Evolutionary conservation across 1,140 invertebrate genomes (phyloP), one percentile per base, ranked within the genome.

Genomic region (Chlorops oryzae): DNA sequence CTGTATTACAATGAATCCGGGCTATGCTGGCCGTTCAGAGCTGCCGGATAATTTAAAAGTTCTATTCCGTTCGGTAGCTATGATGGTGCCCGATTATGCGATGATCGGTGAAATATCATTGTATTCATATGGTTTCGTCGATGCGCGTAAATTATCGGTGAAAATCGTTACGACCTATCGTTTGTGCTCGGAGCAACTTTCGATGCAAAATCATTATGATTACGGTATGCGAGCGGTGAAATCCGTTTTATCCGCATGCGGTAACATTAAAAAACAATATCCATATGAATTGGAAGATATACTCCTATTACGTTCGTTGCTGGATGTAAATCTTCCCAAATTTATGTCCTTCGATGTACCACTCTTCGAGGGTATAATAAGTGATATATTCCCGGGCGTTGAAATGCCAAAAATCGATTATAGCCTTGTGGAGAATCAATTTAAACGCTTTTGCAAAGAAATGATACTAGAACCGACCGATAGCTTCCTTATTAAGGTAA

Each of bases 21-120:
- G 90, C 34, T 95, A 95, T 63, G 90, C 89, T 4, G 91, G 78
- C 1, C 59, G 70, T 1, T 67, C 64, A 1, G 68, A 73, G 61
- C 65, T 95, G 28, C 92, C 92, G 0, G 91, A 95, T 61, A 96
- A 95, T 70, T 72, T 94, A 6, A 94, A 94, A 68, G 87, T 90
- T 0, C 73, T 96, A 3, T 96, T 96, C 68, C 81, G 92, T 27
- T 90, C 90, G 2, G 90, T 96, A 5, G 88, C 92, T 1, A 96
- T 96, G 92, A 94, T 95, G 90, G 90, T 94, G 12, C 92, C 92
- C 0, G 89, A 96, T 69, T 94, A 93, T 66, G 85, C 87, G 0
- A 82, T 94, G 75, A 95, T 96, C 61, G 89, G 84, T 0, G 92
- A 96, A 73, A 93, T 95, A 44, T 90, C 86, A 0, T 74, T 96